Evolutionary conservation across 2,113 vertebrate species (phyloP).

Genomic region (Telmatochromis sp.): DNA sequence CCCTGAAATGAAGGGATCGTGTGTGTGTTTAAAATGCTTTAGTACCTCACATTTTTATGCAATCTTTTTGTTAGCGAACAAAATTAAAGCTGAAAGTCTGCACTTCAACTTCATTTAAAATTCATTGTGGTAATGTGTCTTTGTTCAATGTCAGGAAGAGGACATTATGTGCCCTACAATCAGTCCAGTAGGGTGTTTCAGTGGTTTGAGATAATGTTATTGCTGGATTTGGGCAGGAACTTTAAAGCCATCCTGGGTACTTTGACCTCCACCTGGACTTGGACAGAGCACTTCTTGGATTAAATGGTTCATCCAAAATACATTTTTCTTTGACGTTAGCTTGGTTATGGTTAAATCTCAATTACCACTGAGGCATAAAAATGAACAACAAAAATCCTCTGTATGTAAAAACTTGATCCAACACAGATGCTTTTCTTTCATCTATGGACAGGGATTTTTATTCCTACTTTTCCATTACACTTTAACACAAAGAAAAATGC

Average conservation of each 20-base stretch:
- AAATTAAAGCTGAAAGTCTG: no score
- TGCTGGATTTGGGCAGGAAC: fast-evolving
- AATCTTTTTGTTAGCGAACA: no score
- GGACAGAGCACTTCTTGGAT: not conserved
- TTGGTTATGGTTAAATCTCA: not conserved
- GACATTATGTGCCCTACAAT: no score
- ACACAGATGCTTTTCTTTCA: not conserved
- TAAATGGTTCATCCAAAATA: not conserved
- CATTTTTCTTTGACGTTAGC: not conserved
- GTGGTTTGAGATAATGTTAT: not conserved
- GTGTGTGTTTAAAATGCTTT: no score
- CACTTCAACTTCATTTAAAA: no score
- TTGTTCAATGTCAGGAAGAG: no score
- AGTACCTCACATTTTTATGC: no score
- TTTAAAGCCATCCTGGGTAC: not conserved
- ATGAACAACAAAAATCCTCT: not conserved
- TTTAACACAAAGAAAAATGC: not conserved
- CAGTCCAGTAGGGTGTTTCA: not conserved
- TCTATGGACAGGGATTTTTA: not conserved
- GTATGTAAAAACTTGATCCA: not conserved
- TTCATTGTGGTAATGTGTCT: no score
- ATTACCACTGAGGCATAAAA: not conserved
- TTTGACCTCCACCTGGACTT: not conserved
- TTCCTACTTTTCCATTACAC: not conserved
- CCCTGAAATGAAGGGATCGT: no score